Percentiles rank a stretch among this genome's conserved stretches.
Conservation (phyloP, 30 jellyfish, hydroid and myxozoan species). For the Pseudorhiza aurosa region DNA sequence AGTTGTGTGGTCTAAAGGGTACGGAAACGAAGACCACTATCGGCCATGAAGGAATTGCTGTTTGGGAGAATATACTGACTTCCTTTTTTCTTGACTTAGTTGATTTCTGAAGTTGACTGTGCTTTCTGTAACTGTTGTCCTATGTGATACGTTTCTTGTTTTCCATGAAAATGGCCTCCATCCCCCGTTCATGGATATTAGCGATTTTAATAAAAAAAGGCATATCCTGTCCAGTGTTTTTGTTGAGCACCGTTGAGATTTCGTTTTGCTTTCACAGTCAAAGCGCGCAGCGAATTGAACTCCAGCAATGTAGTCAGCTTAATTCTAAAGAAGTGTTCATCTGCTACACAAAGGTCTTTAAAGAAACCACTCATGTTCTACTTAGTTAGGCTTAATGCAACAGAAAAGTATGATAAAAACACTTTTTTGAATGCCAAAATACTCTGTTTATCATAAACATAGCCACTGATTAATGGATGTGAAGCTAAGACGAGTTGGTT, state of each 20-base stretch:
- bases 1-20: too few species aligned
- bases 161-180: too few species aligned
- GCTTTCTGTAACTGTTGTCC: background rate
- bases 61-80: too few species aligned
- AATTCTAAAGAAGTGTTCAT: conserved; percentile 29
- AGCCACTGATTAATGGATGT: too few species aligned
- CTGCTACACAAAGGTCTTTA: conserved; percentile 10
- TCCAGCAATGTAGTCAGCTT: conserved; percentile 48
- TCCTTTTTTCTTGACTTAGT: too few species aligned
- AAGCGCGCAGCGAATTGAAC: conserved; percentile 60
- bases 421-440: background rate
- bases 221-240: conserved; percentile 6
- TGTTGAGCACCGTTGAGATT: conserved; percentile 56
- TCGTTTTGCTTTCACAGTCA: conserved; percentile 65
- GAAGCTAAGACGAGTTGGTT: too few species aligned
- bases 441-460: background rate
- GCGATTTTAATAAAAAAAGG: conserved; percentile 19
- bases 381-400: conserved; percentile 50
- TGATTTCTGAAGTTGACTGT: too few species aligned
- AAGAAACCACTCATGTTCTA: conserved; percentile 63
- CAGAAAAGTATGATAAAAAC: background rate
- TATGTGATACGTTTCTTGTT: background rate
- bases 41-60: too few species aligned
- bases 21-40: too few species aligned
- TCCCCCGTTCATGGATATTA: conserved; percentile 49